Percentiles rank a stretch among this genome's conserved stretches.
phyloP scores from a whole-genome alignment of 53 echinoderm and acorn worm species.

The Crossaster papposus region DNA sequence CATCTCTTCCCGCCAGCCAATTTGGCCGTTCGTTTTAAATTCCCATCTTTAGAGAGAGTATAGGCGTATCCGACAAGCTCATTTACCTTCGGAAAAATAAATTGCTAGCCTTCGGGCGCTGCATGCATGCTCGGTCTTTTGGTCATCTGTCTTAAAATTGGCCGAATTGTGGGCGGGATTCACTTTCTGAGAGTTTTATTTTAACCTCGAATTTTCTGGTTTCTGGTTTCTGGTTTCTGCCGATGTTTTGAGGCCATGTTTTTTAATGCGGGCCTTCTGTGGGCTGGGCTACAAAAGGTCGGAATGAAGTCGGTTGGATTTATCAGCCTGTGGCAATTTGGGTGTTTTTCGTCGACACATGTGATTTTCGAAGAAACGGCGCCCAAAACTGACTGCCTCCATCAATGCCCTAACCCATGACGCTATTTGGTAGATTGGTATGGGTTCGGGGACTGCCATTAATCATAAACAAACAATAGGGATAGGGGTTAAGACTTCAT shows the following conservation, averaged over 20 bases:
- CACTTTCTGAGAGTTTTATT: slow-evolving; percentile 2
- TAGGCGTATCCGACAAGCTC: not conserved
- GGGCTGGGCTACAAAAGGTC: not conserved
- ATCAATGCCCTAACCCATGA: not conserved
- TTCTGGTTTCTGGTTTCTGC: not conserved
- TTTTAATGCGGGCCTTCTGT: slow-evolving; percentile 7
- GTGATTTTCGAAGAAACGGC: slow-evolving; percentile 27
- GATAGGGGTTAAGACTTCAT: too few relatives aligned
- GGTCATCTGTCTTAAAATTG: slow-evolving; percentile 17
- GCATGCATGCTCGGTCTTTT: slow-evolving; percentile 16
- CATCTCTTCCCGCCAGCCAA: slow-evolving; percentile 15
- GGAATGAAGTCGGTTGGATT: not conserved
- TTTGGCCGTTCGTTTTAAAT: not conserved
- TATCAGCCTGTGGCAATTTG: not conserved
- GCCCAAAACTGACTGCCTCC: slow-evolving; percentile 30
- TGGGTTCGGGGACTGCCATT: too few relatives aligned
- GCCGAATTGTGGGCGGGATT: slow-evolving; percentile 26
- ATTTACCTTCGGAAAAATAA: not conserved
- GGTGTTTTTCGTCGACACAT: not conserved
- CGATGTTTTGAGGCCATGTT: not conserved
- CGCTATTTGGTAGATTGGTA: too few relatives aligned
- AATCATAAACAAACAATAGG: too few relatives aligned
- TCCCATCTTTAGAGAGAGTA: not conserved
- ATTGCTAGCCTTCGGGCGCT: not conserved
- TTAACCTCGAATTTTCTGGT: not conserved